Evolutionary conservation across 2,888 invertebrate genomes (phyloP).

Genomic region (Apoda limacodes): DNA sequence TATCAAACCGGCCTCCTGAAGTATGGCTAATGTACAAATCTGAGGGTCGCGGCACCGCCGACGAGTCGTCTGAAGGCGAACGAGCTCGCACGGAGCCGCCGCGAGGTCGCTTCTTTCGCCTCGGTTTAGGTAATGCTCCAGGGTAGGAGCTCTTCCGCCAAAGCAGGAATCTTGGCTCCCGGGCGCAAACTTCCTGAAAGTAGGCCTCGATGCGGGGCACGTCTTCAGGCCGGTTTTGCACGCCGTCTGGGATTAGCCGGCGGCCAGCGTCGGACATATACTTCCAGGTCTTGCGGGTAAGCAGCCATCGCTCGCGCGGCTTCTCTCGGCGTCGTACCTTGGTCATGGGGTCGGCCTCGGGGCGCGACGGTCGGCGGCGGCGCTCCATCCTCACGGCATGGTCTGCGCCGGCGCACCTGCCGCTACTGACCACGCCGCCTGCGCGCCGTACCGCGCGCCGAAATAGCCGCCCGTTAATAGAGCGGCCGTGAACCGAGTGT

Average conservation of each 20-base stretch:
- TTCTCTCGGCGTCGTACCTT: slow-evolving; percentile 69
- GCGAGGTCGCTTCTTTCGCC: slow-evolving; percentile 67
- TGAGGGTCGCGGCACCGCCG: slow-evolving; percentile 50
- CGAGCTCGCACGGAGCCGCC: slow-evolving; percentile 78
- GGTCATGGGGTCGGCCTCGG: slow-evolving; percentile 69
- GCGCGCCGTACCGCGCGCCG: slow-evolving; percentile 57
- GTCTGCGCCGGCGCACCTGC: slow-evolving; percentile 30
- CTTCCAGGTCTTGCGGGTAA: slow-evolving; percentile 90
- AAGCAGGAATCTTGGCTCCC: slow-evolving; percentile 81
- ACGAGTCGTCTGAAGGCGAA: slow-evolving; percentile 74
- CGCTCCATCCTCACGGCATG: slow-evolving; percentile 44
- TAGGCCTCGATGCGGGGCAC: slow-evolving; percentile 85
- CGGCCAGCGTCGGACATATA: slow-evolving; percentile 94
- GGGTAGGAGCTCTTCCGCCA: slow-evolving; percentile 89
- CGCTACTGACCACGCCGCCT: slow-evolving; percentile 52
- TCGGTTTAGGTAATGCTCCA: slow-evolving; percentile 73
- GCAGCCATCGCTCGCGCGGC: slow-evolving; percentile 85
- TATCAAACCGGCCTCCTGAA: slow-evolving; percentile 74
- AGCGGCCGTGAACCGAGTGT: slow-evolving; percentile 65
- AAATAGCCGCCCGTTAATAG: slow-evolving; percentile 63
- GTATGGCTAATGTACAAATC: slow-evolving; percentile 60
- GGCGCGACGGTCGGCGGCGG: slow-evolving; percentile 47
- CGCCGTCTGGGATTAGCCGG: slow-evolving; percentile 85
- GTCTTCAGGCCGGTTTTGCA: slow-evolving; percentile 79
- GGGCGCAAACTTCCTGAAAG: slow-evolving; percentile 84